These are phyloP conservation scores for Eristalinus sepulchralis DNA, from an alignment of 2,888 invertebrate genomes.

Conservation along the genomic window DNA sequence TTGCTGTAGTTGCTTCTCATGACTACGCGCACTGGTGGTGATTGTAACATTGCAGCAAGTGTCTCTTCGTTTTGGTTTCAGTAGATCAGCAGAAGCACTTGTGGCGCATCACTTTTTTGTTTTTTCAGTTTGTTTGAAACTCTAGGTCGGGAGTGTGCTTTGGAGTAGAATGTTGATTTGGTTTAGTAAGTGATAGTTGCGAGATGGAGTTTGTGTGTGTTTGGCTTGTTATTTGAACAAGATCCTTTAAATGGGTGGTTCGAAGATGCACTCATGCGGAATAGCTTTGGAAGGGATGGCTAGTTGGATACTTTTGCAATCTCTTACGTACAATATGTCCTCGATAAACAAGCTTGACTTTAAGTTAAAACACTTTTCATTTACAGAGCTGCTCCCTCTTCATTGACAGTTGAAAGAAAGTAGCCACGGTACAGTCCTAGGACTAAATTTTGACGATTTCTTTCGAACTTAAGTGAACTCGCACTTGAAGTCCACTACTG, in stretches of 20 bases:
- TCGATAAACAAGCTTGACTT: too few relatives aligned
- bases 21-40: constrained; percentile 36
- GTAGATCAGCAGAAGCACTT: constrained; percentile 21
- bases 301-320: too few relatives aligned
- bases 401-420: too few relatives aligned
- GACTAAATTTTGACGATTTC: too few relatives aligned
- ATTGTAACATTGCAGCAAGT: constrained; percentile 48
- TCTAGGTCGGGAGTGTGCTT: background rate
- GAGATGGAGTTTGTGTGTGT: background rate
- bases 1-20: constrained; percentile 58
- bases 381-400: too few relatives aligned
- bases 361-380: too few relatives aligned
- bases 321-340: too few relatives aligned
- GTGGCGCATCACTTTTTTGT: constrained; percentile 14
- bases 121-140: background rate
- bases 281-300: too few relatives aligned
- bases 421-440: too few relatives aligned
- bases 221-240: background rate
- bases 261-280: background rate
- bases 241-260: background rate
- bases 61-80: constrained; percentile 47
- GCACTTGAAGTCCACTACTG: too few relatives aligned
- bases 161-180: background rate
- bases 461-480: too few relatives aligned
- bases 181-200: background rate